Evolutionary conservation across 1,140 invertebrate genomes (phyloP), one percentile per base, ranked within the genome.

Genomic region (Zaprionus vittiger): DNA sequence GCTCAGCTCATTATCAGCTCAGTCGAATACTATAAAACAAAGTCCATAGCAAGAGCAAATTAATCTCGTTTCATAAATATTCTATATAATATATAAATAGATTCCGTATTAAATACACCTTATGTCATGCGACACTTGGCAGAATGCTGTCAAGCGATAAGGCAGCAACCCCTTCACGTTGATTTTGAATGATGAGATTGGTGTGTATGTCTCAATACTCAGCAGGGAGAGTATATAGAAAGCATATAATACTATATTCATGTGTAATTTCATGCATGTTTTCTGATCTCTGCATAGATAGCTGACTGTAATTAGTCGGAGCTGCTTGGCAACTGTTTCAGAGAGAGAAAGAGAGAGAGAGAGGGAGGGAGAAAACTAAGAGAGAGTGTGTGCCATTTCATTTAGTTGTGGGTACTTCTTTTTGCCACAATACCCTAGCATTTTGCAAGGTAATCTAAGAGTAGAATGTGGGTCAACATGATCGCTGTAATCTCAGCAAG

Each of bases 281-380:
- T 52, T 9, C 28, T 4, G 47, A 44, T 65, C 31, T 38, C 15
- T 60, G 61, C 49, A 67, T 64, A 71, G 65, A 77, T 79, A 73
- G 69, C 73, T 80, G 73, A 74, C 80, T 82, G 73, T 68, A 67
- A 80, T 80, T 80, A 77, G 62, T 65, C 68, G 57, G 41, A 76
- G 73, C 66, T 63, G 71, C 64, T 75, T 64, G 73, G 77, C 79
- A 81, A 79, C 77, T 81, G 77, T 81, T 77, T 79, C 79, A 81
- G 66, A 49, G 47, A 17, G 47, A 60, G 67, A 70, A 26, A 17
- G 54, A 28, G 34, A 28, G 37, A 28, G 56, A 28, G 37, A 22
- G 62, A 7, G 7, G 1, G 28, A 22, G 17, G 56, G 22, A 26
- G 38, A 12, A 15, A 9, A 7, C 11, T 5, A 56, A 38, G 54